Percentiles rank a stretch among this genome's conserved stretches.
These are phyloP conservation scores for Cybosia mesomella DNA, from an alignment of 2,888 invertebrate species.

Conservation along the genomic window DNA sequence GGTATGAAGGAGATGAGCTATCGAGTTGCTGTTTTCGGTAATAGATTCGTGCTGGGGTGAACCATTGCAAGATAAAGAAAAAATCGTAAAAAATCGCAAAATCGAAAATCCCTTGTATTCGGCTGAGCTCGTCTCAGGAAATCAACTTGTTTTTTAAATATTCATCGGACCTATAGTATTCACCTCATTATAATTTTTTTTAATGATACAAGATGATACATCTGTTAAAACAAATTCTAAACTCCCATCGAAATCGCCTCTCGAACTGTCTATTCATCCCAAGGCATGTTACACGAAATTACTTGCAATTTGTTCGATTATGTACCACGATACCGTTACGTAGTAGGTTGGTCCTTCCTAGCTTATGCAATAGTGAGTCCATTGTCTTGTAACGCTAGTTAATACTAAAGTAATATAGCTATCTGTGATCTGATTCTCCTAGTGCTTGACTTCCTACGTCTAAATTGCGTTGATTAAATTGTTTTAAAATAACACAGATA, in stretches of 20 bases:
- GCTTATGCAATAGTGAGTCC: slow-evolving; percentile 22
- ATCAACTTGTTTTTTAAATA: too few relatives aligned
- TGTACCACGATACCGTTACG: slow-evolving; percentile 41
- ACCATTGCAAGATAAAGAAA: too few relatives aligned
- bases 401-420: background rate
- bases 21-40: too few relatives aligned
- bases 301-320: slow-evolving; percentile 43
- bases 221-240: background rate
- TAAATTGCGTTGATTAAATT: background rate
- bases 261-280: background rate
- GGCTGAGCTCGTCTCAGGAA: too few relatives aligned
- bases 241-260: background rate
- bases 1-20: too few relatives aligned
- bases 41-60: too few relatives aligned
- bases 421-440: background rate
- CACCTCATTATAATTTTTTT: too few relatives aligned
- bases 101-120: too few relatives aligned
- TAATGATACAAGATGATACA: too few relatives aligned
- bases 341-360: slow-evolving; percentile 42
- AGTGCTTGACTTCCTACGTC: background rate
- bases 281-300: slow-evolving; percentile 13
- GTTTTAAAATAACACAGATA: background rate
- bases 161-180: too few relatives aligned
- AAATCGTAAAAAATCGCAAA: too few relatives aligned
- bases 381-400: slow-evolving; percentile 10